Evolutionary conservation across 1,140 invertebrate genomes (phyloP).

Genomic region (Drosophila orosa): DNA sequence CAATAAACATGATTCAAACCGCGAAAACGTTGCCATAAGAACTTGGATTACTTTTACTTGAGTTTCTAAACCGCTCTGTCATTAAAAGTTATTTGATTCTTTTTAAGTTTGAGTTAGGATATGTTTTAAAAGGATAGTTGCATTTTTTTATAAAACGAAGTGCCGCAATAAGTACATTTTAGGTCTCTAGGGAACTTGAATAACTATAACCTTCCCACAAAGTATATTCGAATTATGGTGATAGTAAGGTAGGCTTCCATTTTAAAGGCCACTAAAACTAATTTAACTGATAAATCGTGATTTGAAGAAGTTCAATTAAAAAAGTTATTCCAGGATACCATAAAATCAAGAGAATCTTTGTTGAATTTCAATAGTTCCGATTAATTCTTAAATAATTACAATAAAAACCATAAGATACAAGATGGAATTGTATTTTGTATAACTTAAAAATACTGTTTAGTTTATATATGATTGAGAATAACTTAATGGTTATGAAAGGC

Average conservation of each 20-base stretch:
- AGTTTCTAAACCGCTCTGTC: constrained; percentile 10
- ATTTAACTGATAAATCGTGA: not conserved
- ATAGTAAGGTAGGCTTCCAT: not conserved
- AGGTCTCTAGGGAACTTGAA: no score
- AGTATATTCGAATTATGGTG: not conserved
- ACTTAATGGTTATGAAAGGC: not conserved
- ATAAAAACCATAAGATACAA: not conserved
- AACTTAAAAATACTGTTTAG: not conserved
- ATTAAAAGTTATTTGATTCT: constrained; percentile 2
- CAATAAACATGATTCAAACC: constrained; percentile 12
- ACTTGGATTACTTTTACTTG: constrained; percentile 19
- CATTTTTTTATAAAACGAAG: not conserved
- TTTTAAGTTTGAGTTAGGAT: constrained; percentile 1
- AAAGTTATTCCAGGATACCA: not conserved
- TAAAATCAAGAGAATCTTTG: not conserved
- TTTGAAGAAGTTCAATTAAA: not conserved
- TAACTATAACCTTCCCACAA: not conserved
- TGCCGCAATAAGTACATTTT: not conserved
- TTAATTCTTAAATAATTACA: not conserved
- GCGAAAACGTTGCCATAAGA: constrained; percentile 19
- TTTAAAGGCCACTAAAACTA: no score
- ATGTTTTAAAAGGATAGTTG: not conserved
- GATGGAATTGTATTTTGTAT: not conserved
- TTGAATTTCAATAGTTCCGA: not conserved
- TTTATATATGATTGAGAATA: not conserved